Conservation (phyloP, 2,113 vertebrate species). For the Malurus elegans region DNA sequence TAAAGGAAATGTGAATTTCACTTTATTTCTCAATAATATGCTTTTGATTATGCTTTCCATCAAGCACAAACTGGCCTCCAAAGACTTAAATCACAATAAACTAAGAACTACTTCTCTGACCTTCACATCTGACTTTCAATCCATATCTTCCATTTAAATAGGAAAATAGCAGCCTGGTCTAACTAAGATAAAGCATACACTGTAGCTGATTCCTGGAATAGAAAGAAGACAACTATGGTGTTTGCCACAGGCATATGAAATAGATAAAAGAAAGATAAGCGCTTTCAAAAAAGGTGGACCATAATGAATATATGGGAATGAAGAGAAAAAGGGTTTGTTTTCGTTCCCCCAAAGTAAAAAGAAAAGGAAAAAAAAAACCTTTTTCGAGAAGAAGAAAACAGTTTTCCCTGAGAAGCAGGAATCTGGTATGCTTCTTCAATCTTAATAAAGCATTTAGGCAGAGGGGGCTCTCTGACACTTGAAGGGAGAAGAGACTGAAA, state of each 20-base stretch:
- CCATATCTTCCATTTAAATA: slow-evolving; percentile 70
- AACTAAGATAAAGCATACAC: slow-evolving; percentile 63
- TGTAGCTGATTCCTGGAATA: slow-evolving; percentile 41
- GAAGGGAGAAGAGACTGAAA: slow-evolving; percentile 61
- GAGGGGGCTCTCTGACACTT: slow-evolving; percentile 51
- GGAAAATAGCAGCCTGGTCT: slow-evolving; percentile 45
- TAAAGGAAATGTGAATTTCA: neutral
- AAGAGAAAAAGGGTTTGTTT: neutral
- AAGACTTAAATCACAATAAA: slow-evolving; percentile 16
- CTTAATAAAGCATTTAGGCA: slow-evolving; percentile 53
- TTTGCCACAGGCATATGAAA: slow-evolving; percentile 72
- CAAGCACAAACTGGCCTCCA: neutral
- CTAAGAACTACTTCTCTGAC: slow-evolving; percentile 55
- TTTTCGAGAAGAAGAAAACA: slow-evolving; percentile 25
- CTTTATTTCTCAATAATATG: neutral
- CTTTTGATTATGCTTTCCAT: neutral
- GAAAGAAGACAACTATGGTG: slow-evolving; percentile 34
- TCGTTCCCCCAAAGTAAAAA: slow-evolving; percentile 7
- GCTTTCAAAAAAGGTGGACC: slow-evolving; percentile 45
- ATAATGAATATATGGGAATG: slow-evolving; percentile 59
- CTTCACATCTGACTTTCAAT: slow-evolving; percentile 72
- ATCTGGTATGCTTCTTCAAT: slow-evolving; percentile 37
- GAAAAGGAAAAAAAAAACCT: neutral
- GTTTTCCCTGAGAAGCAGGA: slow-evolving; percentile 14
- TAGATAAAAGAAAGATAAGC: slow-evolving; percentile 74